Evolutionary conservation across 2,888 invertebrate genomes (phyloP), one percentile per base, ranked within the genome.

Genomic region (Phlogophora meticulosa): DNA sequence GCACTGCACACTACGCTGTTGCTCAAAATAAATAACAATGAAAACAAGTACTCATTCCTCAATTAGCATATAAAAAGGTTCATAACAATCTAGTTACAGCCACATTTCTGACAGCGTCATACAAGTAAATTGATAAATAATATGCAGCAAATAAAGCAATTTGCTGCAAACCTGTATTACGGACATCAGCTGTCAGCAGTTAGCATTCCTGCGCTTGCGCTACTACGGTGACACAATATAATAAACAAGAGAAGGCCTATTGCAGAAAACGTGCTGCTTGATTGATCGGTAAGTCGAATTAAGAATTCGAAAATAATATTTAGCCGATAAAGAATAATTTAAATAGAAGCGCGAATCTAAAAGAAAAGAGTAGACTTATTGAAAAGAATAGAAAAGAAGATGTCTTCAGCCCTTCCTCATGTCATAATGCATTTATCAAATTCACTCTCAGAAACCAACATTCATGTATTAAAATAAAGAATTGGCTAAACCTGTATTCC

Each of bases 121-220:
- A 20, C 46, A 76, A 17, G 53, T 58, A 36, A 78, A 82, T 64
- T 66, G 46, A 79, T 76, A 67, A 65, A 65, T 64, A 55, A 69
- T 59, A 53, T 62, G 53, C 46, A 55, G 53, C 52, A 69, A 72
- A 81, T 81, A 82, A 75, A 81, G 72, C 60, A 71, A 80, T 81
- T 78, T 80, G 52, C 68, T 62, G 45, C 55, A 53, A 75, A 70
- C 71, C 66, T 58, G 70, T 72, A 72, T 62, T 68, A 76, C 69
- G 52, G 68, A 40, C 78, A 61, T 68, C 75, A 74, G 53, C 79
- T 78, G 62, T 46, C 55, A 20, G 48, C 51, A 70, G 66, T 70
- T 76, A 58, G 58, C 73, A 73, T 81, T 76, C 72, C 69, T 70
- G 60, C 49, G 62, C 58, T 59, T 60, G 32, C 49, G 48, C 34